Base-by-base conservation (phyloP, 2,797 vertebrate genomes). In the Alauda arvensis region DNA sequence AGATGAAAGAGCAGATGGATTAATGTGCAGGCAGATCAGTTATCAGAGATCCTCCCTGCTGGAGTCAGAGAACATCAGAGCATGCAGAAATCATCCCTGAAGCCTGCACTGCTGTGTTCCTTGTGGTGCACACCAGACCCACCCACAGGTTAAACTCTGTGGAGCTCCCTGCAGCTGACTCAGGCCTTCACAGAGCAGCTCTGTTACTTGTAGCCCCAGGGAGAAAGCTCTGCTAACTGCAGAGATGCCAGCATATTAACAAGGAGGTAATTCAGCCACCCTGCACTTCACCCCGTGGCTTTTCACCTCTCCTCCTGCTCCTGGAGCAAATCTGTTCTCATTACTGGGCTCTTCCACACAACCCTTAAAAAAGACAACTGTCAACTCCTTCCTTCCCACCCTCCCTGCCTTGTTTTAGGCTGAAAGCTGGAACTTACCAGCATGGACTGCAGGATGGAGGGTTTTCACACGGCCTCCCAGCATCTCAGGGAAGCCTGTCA, bases 401-500 rank as follows among this genome's bases (percentile, higher is more conserved):
- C 52, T 69, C 18, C 17, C 56, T 56, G 52, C 26, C 70, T 39
- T 43, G 10, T 39, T 88, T 65, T 9, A 68, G 56, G 28, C 15
- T 31, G 65, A 87, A 82, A 69, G 43, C 20, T 2, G 17, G 23
- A 51, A 95, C 97, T 42, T 94, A 98, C 97, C 99, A 63, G 98
- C 99, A 42, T 99, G 99, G 33, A 99, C 98, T 3, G 98, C 98
- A 15, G 99, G 99, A 72, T 99, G 99, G 63, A 99, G 97, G 16
- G 99, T 99, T 97, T 99, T 99, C 93, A 99, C 99, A 77, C 99
- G 97, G 9, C 99, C 99, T 14, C 99, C 99, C 59, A 99, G 94
- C 99, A 99, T 99, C 97, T 99, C 99, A 2, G 99, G 98, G 87
- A 99, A 99, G 40, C 99, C 99, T 0, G 99, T 99, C 83, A 99